A percentile compares a stretch with the other conserved stretches of the same genome.
Evolutionary conservation across 2,113 vertebrate genomes (phyloP).

Genomic region (Percopsis transmontana): DNA sequence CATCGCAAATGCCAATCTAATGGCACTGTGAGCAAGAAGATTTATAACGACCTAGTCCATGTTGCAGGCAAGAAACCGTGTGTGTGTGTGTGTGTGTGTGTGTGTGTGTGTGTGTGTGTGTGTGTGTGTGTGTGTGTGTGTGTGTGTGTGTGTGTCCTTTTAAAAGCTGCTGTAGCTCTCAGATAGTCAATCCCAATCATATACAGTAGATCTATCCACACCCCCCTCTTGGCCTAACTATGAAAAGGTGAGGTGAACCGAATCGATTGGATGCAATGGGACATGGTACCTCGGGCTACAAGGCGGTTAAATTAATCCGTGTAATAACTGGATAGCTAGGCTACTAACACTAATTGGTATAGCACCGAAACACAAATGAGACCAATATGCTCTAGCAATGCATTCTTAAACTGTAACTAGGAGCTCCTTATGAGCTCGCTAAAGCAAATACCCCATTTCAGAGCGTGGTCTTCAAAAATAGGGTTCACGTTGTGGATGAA

Average conservation of each 20-base stretch:
- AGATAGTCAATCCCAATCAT: neutral
- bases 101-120: slow-evolving; percentile 1
- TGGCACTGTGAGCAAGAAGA: slow-evolving; percentile 47
- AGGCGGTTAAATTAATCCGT: slow-evolving; percentile 6
- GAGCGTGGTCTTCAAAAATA: slow-evolving; percentile 15
- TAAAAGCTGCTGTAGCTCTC: slow-evolving; percentile 15
- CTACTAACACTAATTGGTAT: neutral
- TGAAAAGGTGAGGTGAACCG: slow-evolving; percentile 32
- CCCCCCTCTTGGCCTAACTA: slow-evolving; percentile 1
- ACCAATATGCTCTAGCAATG: too few relatives aligned
- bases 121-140: neutral
- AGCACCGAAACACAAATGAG: too few relatives aligned
- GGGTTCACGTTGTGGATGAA: slow-evolving; percentile 42
- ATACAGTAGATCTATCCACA: too few relatives aligned
- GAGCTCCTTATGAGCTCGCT: neutral
- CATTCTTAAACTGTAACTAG: too few relatives aligned
- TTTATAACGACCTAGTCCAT: slow-evolving; percentile 45
- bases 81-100: slow-evolving; percentile 5
- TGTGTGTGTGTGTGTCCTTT: neutral
- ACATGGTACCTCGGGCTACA: slow-evolving; percentile 35
- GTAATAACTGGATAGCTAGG: slow-evolving; percentile 8
- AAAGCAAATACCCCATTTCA: slow-evolving; percentile 11
- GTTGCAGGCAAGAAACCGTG: slow-evolving; percentile 19
- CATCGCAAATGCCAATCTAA: slow-evolving; percentile 53
- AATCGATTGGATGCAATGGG: slow-evolving; percentile 47